A percentile compares a stretch with the other conserved stretches of the same genome.
These are phyloP conservation scores for Oryctes rhinoceros DNA, from an alignment of 1,140 invertebrate species.

Conservation along the genomic window DNA sequence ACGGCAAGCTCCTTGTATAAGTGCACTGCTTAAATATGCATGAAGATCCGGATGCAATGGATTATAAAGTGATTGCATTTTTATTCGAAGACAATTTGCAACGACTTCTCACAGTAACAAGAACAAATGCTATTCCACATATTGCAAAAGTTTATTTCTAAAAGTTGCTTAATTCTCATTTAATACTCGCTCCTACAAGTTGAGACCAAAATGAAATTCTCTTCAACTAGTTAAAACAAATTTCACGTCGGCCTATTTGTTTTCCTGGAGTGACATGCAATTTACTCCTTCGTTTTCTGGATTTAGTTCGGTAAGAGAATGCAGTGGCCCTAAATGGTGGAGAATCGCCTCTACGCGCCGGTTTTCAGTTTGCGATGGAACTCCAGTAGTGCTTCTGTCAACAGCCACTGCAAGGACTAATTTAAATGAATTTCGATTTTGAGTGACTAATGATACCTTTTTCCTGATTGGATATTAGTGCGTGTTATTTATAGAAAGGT, in stretches of 20 bases:
- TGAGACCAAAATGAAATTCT: slow-evolving; percentile 32
- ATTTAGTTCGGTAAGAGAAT: slow-evolving; percentile 51
- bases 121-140: background rate
- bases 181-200: slow-evolving; percentile 14
- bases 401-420: slow-evolving; percentile 32
- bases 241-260: slow-evolving; percentile 56
- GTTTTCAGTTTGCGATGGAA: slow-evolving; percentile 27
- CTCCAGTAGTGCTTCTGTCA: slow-evolving; percentile 27
- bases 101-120: background rate
- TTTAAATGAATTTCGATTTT: slow-evolving; percentile 41
- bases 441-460: slow-evolving; percentile 35
- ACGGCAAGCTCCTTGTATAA: too few species aligned
- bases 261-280: slow-evolving; percentile 55
- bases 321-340: slow-evolving; percentile 40
- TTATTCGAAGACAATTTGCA: too few species aligned
- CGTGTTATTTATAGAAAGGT: slow-evolving; percentile 11
- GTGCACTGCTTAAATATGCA: too few species aligned
- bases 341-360: slow-evolving; percentile 27
- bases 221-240: slow-evolving; percentile 53
- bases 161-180: slow-evolving; percentile 31
- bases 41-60: too few species aligned
- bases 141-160: background rate
- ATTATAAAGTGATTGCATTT: too few species aligned
- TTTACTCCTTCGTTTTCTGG: slow-evolving; percentile 52
- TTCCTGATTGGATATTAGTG: slow-evolving; percentile 34